Evolutionary conservation across 2,113 vertebrate species (phyloP).

Genomic region (Haplochromis vanheusdeni): DNA sequence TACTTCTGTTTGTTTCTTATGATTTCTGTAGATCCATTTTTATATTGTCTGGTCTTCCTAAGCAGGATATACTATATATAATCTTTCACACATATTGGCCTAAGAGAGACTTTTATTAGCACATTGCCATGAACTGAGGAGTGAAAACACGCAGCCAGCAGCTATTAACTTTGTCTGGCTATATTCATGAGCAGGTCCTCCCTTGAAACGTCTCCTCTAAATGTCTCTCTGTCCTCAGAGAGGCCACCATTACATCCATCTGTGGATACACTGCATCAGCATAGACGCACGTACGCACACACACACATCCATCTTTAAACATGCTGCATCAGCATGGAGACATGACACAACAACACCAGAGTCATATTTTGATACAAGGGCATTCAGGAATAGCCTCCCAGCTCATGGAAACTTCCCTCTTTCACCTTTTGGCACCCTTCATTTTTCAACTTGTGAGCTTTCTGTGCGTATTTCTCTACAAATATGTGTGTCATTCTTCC

Average conservation of each 20-base stretch:
- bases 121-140: slow-evolving; percentile 1
- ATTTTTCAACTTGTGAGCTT: neutral
- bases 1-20: neutral
- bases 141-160: slow-evolving; percentile 2
- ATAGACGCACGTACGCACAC: neutral
- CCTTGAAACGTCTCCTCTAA: slow-evolving; percentile 49
- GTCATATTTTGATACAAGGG: slow-evolving; percentile 31
- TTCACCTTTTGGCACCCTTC: neutral
- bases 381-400: slow-evolving; percentile 24
- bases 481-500: neutral
- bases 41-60: neutral
- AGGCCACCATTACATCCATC: slow-evolving; percentile 57
- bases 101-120: slow-evolving; percentile 35
- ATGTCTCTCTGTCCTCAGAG: slow-evolving; percentile 61
- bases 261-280: slow-evolving; percentile 60
- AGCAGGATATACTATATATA: slow-evolving; percentile 14
- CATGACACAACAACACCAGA: slow-evolving; percentile 51
- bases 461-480: neutral
- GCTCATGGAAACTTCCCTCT: neutral
- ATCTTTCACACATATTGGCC: neutral
- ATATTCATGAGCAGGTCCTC: neutral
- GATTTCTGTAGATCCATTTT: neutral
- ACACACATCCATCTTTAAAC: slow-evolving; percentile 52
- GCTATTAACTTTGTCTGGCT: slow-evolving; percentile 45
- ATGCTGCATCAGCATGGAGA: slow-evolving; percentile 59